These are phyloP conservation scores for Heloderma charlesbogerti DNA, from an alignment of 2,113 vertebrate species.

Conservation along the genomic window DNA sequence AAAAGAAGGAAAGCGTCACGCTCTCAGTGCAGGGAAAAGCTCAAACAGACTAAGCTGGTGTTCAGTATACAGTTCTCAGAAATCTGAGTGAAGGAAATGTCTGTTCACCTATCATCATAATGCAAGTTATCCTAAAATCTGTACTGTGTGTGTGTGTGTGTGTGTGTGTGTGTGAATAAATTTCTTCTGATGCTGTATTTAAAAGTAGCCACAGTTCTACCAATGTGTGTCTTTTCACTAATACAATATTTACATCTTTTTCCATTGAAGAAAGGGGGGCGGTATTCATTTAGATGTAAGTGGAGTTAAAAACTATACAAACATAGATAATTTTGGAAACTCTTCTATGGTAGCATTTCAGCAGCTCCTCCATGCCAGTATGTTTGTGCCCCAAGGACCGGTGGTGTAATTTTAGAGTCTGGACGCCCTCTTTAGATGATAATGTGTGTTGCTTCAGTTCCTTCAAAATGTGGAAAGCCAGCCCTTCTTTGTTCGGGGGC, in stretches of 20 bases:
- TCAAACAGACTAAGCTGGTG: background rate
- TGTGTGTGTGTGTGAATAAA: background rate
- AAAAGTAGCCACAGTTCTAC: background rate
- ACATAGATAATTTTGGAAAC: background rate
- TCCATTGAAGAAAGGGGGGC: background rate
- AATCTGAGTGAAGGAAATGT: background rate
- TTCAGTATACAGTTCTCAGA: background rate
- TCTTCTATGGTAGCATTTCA: background rate
- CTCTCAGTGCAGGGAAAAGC: conserved; percentile 14
- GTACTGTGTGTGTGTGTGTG: background rate
- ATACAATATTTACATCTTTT: background rate
- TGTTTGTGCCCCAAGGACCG: background rate
- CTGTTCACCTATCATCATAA: background rate
- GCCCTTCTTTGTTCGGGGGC: background rate
- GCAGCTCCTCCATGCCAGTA: background rate
- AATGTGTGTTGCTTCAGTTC: background rate
- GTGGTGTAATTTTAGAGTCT: background rate
- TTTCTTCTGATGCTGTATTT: background rate
- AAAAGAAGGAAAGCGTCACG: conserved; percentile 23
- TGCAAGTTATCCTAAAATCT: background rate
- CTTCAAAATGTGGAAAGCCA: background rate
- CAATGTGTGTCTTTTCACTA: background rate
- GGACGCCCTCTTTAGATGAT: background rate
- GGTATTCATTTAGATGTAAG: background rate
- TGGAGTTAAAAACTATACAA: background rate